phyloP scores from a whole-genome alignment of 2,113 vertebrate species.

The Hepsetus odoe region DNA sequence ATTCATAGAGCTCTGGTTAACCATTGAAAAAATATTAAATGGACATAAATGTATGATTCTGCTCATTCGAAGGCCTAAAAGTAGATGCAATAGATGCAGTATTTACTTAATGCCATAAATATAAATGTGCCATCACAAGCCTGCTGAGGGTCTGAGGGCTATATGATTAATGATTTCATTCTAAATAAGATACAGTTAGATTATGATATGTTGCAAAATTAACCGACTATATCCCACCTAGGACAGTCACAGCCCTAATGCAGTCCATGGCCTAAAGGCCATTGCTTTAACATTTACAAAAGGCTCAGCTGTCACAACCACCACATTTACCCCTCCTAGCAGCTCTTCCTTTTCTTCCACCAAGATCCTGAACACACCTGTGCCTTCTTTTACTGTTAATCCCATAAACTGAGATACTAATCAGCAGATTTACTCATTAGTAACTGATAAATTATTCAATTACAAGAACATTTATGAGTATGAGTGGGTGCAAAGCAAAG shows the following conservation, averaged over 20 bases:
- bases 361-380: background rate
- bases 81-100: no score
- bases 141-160: no score
- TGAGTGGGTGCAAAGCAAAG: no score
- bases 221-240: no score
- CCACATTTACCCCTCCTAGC: background rate
- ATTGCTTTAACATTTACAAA: background rate
- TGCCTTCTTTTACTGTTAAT: slow-evolving; percentile 11
- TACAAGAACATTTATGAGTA: background rate
- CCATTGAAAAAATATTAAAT: background rate
- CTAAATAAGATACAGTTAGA: no score
- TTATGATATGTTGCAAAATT: no score
- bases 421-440: background rate
- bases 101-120: no score
- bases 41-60: background rate
- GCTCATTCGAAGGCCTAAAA: no score
- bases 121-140: no score
- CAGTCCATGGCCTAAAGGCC: background rate
- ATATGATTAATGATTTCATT: no score
- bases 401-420: background rate
- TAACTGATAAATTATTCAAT: background rate
- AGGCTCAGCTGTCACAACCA: background rate
- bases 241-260: no score
- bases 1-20: background rate
- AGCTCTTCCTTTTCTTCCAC: background rate